These are phyloP conservation scores for Phocoena phocoena DNA, from an alignment of 2,113 vertebrate genomes.

Conservation along the genomic window DNA sequence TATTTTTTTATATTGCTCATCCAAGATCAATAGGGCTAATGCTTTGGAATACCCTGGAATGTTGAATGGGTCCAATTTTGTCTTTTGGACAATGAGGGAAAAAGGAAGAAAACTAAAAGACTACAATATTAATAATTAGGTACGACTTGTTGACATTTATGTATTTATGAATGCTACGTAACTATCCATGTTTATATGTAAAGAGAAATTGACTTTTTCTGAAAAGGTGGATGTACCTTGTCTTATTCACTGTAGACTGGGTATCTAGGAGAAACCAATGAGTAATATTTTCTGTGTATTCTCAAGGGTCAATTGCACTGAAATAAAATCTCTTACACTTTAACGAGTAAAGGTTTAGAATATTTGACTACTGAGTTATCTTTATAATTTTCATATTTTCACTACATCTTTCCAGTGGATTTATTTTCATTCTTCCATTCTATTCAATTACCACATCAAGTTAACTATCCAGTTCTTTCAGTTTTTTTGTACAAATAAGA, in stretches of 20 bases:
- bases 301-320: not conserved
- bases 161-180: not conserved
- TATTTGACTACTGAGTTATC: not conserved
- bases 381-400: not conserved
- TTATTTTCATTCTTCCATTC: not conserved
- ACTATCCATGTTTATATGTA: not conserved
- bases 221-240: not conserved
- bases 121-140: not conserved
- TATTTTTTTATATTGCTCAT: not conserved
- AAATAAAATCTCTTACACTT: not conserved
- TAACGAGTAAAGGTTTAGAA: not conserved
- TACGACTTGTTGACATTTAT: not conserved
- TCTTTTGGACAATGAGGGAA: not conserved
- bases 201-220: not conserved
- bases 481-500: not conserved
- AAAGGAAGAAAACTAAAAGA: not conserved
- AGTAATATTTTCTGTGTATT: not conserved
- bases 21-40: not conserved
- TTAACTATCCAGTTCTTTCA: not conserved
- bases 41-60: not conserved
- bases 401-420: not conserved
- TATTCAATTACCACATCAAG: not conserved
- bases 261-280: not conserved
- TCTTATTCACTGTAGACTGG: not conserved
- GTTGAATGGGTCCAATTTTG: not conserved